These are phyloP conservation scores for Ctenopoma multispine DNA, from an alignment of 2,797 vertebrate genomes.

Conservation along the genomic window DNA sequence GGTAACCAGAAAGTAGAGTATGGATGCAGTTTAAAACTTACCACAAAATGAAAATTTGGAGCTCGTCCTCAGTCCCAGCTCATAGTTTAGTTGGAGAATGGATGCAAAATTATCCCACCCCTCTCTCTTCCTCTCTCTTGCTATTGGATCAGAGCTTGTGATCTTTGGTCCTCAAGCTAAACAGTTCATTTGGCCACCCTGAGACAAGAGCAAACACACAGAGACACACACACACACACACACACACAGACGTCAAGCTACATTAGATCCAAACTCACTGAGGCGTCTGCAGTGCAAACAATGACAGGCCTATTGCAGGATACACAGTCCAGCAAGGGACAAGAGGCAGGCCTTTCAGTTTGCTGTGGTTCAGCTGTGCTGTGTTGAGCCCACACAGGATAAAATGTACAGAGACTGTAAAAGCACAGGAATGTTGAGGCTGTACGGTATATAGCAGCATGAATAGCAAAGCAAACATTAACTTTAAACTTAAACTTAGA, in stretches of 20 bases:
- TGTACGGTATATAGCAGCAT: neutral
- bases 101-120: constrained; percentile 34
- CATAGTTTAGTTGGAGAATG: constrained; percentile 61
- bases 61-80: constrained; percentile 61
- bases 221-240: constrained; percentile 35
- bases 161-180: constrained; percentile 73
- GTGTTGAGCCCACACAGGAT: constrained; percentile 1
- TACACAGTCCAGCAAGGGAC: constrained; percentile 41
- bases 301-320: constrained; percentile 52
- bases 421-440: constrained; percentile 15
- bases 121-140: constrained; percentile 37
- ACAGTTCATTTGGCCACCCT: constrained; percentile 74
- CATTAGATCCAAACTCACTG: constrained; percentile 77
- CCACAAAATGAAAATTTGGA: constrained; percentile 64
- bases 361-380: constrained; percentile 27
- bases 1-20: constrained; percentile 35
- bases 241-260: constrained; percentile 72
- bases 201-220: constrained; percentile 78
- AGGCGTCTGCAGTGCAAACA: constrained; percentile 80
- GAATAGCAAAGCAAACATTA: constrained; percentile 6
- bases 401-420: constrained; percentile 19
- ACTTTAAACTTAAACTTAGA: neutral
- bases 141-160: constrained; percentile 55
- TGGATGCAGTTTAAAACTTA: constrained; percentile 58
- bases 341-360: constrained; percentile 41